Evolutionary conservation across 2,797 vertebrate species (phyloP).

Genomic region (Heteromormyrus szaboi): DNA sequence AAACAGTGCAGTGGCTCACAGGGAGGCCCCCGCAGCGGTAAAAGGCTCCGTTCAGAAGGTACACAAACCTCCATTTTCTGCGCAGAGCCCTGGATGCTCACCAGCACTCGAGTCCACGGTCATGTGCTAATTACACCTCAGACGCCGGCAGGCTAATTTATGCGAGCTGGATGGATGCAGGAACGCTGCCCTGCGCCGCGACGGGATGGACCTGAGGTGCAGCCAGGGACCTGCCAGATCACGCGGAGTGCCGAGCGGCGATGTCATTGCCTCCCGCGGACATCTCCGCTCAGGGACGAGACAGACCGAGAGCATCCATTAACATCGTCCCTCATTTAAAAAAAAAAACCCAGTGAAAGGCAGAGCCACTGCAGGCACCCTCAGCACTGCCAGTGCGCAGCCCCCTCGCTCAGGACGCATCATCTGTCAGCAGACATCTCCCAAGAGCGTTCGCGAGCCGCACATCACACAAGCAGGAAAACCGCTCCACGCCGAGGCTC

Average conservation of each 20-base stretch:
- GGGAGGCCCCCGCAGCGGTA: background rate
- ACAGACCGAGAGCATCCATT: background rate
- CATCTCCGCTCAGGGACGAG: background rate
- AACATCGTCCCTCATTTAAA: background rate
- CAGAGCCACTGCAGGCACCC: background rate
- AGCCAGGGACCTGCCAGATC: background rate
- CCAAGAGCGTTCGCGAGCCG: background rate
- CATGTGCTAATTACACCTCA: background rate
- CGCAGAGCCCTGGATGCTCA: background rate
- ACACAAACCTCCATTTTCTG: conserved; percentile 15
- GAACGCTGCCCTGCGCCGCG: background rate
- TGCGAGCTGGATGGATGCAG: background rate
- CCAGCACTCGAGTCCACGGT: background rate
- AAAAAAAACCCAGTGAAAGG: background rate
- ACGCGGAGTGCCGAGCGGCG: background rate
- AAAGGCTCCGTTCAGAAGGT: background rate
- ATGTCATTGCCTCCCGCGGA: background rate
- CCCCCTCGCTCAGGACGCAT: background rate
- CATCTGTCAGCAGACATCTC: background rate
- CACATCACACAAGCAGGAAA: background rate
- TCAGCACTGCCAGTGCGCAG: background rate
- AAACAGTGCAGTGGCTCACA: background rate
- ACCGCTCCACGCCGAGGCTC: background rate
- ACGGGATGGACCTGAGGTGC: background rate
- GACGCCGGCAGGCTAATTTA: background rate